Percentiles rank a stretch among this genome's conserved stretches.
Evolutionary conservation across 2,888 invertebrate genomes (phyloP).

Genomic region (Eretmocerus hayati): DNA sequence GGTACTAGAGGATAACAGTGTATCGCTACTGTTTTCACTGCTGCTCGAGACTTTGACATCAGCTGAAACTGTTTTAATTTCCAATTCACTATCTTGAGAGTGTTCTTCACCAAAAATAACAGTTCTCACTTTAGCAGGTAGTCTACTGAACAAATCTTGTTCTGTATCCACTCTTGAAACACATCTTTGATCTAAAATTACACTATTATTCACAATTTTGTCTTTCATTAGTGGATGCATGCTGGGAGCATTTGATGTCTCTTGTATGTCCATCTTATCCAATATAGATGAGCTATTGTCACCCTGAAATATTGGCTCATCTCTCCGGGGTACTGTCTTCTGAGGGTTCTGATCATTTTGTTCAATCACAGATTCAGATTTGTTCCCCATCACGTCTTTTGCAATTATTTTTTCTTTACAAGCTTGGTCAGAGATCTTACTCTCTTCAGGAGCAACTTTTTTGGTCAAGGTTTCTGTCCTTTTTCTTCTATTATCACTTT

Average conservation of each 20-base stretch:
- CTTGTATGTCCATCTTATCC: constrained; percentile 32
- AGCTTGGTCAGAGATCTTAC: no score
- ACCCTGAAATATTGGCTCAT: constrained; percentile 24
- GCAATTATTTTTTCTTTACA: no score
- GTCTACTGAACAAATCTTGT: constrained; percentile 2
- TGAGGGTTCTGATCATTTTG: constrained; percentile 13
- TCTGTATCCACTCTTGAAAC: constrained; percentile 5
- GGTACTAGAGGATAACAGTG: constrained; percentile 37
- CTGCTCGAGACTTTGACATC: constrained; percentile 38
- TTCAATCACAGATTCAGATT: constrained; percentile 11
- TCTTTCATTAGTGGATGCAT: constrained; percentile 13
- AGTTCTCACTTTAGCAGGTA: constrained; percentile 10
- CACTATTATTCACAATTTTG: constrained; percentile 16
- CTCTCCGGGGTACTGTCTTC: neutral
- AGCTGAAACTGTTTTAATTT: constrained; percentile 37
- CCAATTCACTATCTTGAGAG: constrained; percentile 37
- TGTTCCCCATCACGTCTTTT: no score
- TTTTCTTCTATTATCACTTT: constrained; percentile 10
- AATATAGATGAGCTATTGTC: constrained; percentile 32
- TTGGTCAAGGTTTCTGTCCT: constrained; percentile 6
- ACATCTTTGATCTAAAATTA: constrained; percentile 8
- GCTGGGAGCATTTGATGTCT: constrained; percentile 23
- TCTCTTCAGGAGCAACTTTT: neutral
- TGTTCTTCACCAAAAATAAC: constrained; percentile 26
- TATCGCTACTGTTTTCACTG: constrained; percentile 55